Conservation (phyloP, 2,113 vertebrate species). For the Halcyon malimbica region DNA sequence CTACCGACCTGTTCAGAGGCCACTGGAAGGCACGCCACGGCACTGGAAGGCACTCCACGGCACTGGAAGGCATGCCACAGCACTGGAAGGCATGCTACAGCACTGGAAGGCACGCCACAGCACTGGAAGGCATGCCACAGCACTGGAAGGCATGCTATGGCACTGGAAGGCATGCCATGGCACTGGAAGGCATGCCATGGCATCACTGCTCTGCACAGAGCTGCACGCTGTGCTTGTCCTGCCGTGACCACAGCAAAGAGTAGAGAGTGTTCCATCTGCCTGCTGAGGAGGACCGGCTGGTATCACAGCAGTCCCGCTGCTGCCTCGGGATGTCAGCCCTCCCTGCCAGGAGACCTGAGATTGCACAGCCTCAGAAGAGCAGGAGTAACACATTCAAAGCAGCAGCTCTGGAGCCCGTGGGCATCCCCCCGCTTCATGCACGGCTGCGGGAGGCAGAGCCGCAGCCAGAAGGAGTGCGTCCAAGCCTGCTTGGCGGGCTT, state of each 20-base stretch:
- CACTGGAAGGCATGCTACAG: too few relatives aligned
- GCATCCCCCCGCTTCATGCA: not conserved
- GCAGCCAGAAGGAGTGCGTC: not conserved
- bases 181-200: not conserved
- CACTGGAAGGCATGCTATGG: too few relatives aligned
- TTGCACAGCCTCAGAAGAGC: rapidly evolving
- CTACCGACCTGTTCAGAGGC: rapidly evolving
- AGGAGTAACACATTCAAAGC: not conserved
- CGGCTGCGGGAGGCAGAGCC: not conserved
- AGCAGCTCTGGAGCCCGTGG: not conserved
- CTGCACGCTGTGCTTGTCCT: rapidly evolving
- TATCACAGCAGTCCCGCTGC: rapidly evolving
- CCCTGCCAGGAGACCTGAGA: not conserved
- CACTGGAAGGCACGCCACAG: too few relatives aligned
- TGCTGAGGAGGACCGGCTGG: not conserved
- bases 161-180: too few relatives aligned
- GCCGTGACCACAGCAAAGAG: rapidly evolving
- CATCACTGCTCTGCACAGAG: not conserved
- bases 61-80: not conserved
- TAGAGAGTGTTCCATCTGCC: not conserved
- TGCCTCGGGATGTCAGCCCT: not conserved
- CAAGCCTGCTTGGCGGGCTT: not conserved
- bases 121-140: not conserved
- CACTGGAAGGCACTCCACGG: not conserved
- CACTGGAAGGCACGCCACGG: not conserved